phyloP scores from a whole-genome alignment of 1,140 invertebrate species.

The Musca domestica region DNA sequence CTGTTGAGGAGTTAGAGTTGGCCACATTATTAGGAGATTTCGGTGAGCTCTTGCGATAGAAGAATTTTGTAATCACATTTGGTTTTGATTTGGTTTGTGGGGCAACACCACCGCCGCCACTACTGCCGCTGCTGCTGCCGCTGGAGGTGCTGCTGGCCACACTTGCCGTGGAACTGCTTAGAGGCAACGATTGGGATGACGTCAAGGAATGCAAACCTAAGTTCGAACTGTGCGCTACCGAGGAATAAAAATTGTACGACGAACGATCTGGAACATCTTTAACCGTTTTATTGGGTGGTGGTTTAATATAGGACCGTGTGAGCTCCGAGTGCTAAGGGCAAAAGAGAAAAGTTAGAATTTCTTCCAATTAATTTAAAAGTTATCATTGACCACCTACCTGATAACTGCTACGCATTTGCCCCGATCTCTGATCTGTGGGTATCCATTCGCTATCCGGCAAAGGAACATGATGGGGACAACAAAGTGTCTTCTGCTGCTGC shows the following conservation, averaged over 20 bases:
- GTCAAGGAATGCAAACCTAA: conserved; percentile 23
- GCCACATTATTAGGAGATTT: conserved; percentile 40
- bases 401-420: conserved; percentile 61
- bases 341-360: conserved; percentile 2
- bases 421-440: conserved; percentile 56
- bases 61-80: conserved; percentile 52
- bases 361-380: no score
- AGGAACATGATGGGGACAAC: conserved; percentile 61
- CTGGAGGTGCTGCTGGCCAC: conserved; percentile 12
- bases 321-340: conserved; percentile 47
- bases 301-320: conserved; percentile 52
- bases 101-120: background rate
- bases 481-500: conserved; percentile 55
- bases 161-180: conserved; percentile 12
- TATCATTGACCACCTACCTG: conserved; percentile 43
- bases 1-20: conserved; percentile 12
- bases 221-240: conserved; percentile 14
- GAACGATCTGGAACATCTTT: conserved; percentile 51
- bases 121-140: conserved; percentile 10
- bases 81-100: conserved; percentile 44
- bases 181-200: conserved; percentile 29
- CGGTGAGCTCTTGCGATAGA: conserved; percentile 51
- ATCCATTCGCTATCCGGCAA: conserved; percentile 63
- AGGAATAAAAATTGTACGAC: conserved; percentile 37
- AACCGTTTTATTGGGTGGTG: conserved; percentile 52